phyloP scores from a whole-genome alignment of 1,140 invertebrate genomes.

The Micrasema longulum region DNA sequence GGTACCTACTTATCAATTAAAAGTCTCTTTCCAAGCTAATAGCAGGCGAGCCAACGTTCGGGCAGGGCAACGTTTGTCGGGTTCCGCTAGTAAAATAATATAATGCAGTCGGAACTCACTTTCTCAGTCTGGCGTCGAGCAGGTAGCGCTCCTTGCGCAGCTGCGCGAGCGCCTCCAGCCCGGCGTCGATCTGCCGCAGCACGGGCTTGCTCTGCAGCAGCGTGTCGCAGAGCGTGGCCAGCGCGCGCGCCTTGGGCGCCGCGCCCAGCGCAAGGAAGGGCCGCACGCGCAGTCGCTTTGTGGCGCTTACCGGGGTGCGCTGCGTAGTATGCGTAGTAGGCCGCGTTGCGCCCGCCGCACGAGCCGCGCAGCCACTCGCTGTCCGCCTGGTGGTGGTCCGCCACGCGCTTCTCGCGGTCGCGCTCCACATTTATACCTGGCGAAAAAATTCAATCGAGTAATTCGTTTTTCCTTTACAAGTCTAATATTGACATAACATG shows the following conservation, averaged over 20 bases:
- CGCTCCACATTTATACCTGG: constrained; percentile 80
- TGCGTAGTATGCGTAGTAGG: constrained; percentile 83
- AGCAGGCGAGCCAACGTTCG: too few species aligned
- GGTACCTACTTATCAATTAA: too few species aligned
- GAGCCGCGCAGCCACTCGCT: constrained; percentile 72
- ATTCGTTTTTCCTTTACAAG: too few species aligned
- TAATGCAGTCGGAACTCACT: constrained; percentile 72
- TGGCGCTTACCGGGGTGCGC: constrained; percentile 77
- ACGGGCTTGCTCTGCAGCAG: constrained; percentile 92
- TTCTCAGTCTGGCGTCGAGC: constrained; percentile 88
- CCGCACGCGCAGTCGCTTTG: constrained; percentile 80
- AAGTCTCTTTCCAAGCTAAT: too few species aligned
- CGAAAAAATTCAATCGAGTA: too few species aligned
- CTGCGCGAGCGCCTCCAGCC: constrained; percentile 80
- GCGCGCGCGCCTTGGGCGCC: constrained; percentile 86
- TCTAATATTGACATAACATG: too few species aligned
- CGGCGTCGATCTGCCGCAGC: constrained; percentile 81
- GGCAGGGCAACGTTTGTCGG: too few species aligned
- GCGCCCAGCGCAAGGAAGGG: constrained; percentile 89
- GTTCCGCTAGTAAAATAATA: too few species aligned
- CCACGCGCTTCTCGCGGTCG: constrained; percentile 80
- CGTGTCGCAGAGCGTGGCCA: constrained; percentile 94
- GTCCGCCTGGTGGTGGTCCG: constrained; percentile 83
- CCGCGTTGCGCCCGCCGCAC: constrained; percentile 77
- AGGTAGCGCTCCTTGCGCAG: constrained; percentile 84